These are phyloP conservation scores for Cephalopholis sonnerati DNA, from an alignment of 2,113 vertebrate genomes.

Conservation along the genomic window DNA sequence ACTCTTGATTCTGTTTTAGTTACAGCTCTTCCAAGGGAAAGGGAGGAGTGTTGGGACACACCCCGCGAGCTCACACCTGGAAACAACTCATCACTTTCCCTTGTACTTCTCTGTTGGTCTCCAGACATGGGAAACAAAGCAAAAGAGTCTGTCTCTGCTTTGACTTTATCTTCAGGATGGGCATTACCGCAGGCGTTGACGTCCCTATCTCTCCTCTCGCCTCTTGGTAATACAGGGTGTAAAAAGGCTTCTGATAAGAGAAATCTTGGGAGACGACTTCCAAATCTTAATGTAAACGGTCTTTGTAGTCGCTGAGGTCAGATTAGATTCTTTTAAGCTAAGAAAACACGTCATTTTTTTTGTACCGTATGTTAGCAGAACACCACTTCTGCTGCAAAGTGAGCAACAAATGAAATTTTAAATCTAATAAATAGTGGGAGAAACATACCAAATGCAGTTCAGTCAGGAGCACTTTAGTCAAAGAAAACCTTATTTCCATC, in stretches of 20 bases:
- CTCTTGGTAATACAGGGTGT: slow-evolving; percentile 68
- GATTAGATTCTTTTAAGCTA: slow-evolving; percentile 31
- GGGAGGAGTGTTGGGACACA: slow-evolving; percentile 40
- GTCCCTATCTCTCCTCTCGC: slow-evolving; percentile 47
- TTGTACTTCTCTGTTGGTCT: background rate
- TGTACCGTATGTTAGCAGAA: slow-evolving; percentile 2
- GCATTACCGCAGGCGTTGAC: slow-evolving; percentile 75
- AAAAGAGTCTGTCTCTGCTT: slow-evolving; percentile 39
- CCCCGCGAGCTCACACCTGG: slow-evolving; percentile 67
- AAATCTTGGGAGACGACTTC: slow-evolving; percentile 29
- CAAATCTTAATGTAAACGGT: slow-evolving; percentile 50
- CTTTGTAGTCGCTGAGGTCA: slow-evolving; percentile 20
- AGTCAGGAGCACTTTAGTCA: no score
- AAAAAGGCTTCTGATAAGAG: slow-evolving; percentile 69
- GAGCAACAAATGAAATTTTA: background rate
- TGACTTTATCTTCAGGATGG: slow-evolving; percentile 80
- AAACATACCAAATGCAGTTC: no score
- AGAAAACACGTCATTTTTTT: slow-evolving; percentile 6
- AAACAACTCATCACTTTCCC: slow-evolving; percentile 69
- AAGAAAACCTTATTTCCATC: no score
- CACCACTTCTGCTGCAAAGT: background rate
- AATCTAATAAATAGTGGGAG: no score
- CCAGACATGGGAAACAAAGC: slow-evolving; percentile 69
- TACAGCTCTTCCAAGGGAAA: slow-evolving; percentile 29
- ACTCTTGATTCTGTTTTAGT: slow-evolving; percentile 5